Percentiles rank a stretch among this genome's conserved stretches.
Evolutionary conservation across 2,888 invertebrate species (phyloP).

Genomic region (Xestobium rufovillosum): DNA sequence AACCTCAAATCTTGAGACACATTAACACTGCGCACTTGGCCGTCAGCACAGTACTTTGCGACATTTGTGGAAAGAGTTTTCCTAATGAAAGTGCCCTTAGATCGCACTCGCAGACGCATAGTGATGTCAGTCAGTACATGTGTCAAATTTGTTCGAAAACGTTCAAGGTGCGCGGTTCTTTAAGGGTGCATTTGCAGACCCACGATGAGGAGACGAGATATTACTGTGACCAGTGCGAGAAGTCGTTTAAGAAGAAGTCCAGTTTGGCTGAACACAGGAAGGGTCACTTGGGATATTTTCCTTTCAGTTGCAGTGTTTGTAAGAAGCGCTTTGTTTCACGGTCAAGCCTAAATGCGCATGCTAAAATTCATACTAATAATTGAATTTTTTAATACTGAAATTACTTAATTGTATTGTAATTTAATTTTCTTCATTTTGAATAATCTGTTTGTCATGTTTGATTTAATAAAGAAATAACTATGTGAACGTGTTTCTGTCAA

Average conservation of each 20-base stretch:
- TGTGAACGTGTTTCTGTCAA: no score
- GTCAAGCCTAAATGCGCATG: not conserved
- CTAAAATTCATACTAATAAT: no score
- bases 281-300: slow-evolving; percentile 15
- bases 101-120: slow-evolving; percentile 10
- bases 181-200: slow-evolving; percentile 14
- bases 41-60: no score
- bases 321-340: slow-evolving; percentile 41
- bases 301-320: slow-evolving; percentile 46
- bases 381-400: no score
- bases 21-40: no score
- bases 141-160: slow-evolving; percentile 8
- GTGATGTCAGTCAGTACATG: slow-evolving; percentile 11
- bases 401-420: no score
- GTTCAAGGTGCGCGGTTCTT: slow-evolving; percentile 3
- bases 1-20: no score
- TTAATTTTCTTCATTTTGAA: no score
- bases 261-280: slow-evolving; percentile 23
- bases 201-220: slow-evolving; percentile 23
- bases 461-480: no score
- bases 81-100: slow-evolving; percentile 9
- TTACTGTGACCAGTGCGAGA: slow-evolving; percentile 24
- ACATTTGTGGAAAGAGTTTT: slow-evolving; percentile 13
- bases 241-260: slow-evolving; percentile 25
- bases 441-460: no score